Conservation (phyloP, 2,113 vertebrate species). For the Dascyllus trimaculatus region DNA sequence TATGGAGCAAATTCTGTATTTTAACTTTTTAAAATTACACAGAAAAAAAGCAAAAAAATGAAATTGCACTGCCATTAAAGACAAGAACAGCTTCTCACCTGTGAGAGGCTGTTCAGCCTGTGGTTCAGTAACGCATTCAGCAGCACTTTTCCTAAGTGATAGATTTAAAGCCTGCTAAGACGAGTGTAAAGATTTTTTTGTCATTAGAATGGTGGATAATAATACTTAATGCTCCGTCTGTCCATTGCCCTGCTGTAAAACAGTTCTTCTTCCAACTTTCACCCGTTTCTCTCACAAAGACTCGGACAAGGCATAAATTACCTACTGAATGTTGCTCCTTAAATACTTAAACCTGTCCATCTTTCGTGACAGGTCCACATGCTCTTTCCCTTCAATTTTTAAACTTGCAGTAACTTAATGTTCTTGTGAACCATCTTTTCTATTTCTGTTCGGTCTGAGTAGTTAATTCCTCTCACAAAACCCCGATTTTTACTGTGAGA, state of each 20-base stretch:
- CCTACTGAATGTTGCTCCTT: neutral
- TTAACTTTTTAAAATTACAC: neutral
- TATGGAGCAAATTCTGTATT: neutral
- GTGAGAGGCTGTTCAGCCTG: slow-evolving; percentile 20
- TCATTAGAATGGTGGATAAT: slow-evolving; percentile 1
- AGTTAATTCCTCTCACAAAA: neutral
- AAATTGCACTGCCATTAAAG: slow-evolving; percentile 29
- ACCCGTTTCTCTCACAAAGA: neutral
- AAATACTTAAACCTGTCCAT: neutral
- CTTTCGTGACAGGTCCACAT: neutral
- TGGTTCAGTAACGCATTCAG: slow-evolving; percentile 21
- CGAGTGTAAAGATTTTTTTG: slow-evolving; percentile 2
- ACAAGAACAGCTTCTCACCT: slow-evolving; percentile 19
- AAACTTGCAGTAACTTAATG: neutral
- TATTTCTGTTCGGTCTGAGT: neutral
- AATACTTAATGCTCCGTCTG: neutral
- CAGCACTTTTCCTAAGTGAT: slow-evolving; percentile 4
- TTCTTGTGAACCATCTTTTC: neutral
- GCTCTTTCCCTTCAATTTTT: neutral
- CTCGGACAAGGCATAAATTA: neutral
- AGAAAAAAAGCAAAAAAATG: slow-evolving; percentile 18
- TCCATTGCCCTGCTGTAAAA: neutral
- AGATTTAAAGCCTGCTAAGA: slow-evolving; percentile 12
- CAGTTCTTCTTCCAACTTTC: neutral
- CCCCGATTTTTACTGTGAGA: neutral